Evolutionary conservation across 2,888 invertebrate genomes (phyloP), one percentile per base, ranked within the genome.

Genomic region (Pachliopta kotzebuea): DNA sequence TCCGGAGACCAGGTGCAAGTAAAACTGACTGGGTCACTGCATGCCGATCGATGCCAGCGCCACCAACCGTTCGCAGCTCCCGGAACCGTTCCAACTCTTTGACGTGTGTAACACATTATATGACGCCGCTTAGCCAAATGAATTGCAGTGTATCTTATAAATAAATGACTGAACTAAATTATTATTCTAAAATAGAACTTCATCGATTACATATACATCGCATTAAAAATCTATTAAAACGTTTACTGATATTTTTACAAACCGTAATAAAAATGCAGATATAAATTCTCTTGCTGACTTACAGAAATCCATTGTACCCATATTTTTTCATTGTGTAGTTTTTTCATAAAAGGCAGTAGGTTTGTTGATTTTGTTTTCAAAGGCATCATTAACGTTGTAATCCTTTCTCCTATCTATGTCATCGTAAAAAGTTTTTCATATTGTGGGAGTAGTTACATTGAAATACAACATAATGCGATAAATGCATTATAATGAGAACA

Each of bases 61-160:
- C 61, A 64, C 60, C 69, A 62, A 59, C 66, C 67, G 62, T 62
- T 64, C 62, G 61, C 65, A 62, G 68, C 70, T 55, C 73, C 42
- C 75, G 45, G 1, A 81, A 74, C 1, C 81, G 78, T 66, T 77
- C 77, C 6, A 77, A 65, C 31, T 58, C 54, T 65, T 62, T 62
- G 65, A 65, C 62, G 65, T 58, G 54, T 45, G 54, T 31, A 37
- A 31, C n/a, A 49, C 21, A 58, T 65, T 31, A 55, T 50, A 62
- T 62, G 24, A 31, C 23, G 49, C 37, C 8, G 54, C 50, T 58
- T 58, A 54, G 62, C 65, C 62, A 65, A 65, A 58, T 62, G 29
- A 62, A 65, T 58, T 49, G 45, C n/a, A 58, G 7, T 52, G 24
- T 56, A 52, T 72, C 68, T 56, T 65, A 62, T 65, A 58, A 62